Conservation (phyloP, 2,113 vertebrate genomes). For the Phrynosoma blainvillii region DNA sequence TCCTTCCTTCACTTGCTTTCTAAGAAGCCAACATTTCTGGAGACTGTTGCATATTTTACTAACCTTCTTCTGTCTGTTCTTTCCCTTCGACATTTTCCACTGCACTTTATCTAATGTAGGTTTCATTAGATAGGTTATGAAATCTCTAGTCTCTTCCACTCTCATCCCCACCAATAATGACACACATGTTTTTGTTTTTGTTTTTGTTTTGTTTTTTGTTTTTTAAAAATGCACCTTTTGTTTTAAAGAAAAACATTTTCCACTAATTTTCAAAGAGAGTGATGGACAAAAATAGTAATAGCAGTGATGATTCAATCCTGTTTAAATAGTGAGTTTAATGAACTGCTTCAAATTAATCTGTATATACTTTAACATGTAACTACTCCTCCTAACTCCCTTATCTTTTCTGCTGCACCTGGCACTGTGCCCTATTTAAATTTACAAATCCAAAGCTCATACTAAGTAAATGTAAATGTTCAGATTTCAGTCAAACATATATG, state of each 20-base stretch:
- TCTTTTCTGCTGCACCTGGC: slow-evolving; percentile 78
- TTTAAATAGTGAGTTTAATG: slow-evolving; percentile 43
- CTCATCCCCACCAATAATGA: neutral
- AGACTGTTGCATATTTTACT: accelerated
- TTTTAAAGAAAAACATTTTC: slow-evolving; percentile 20
- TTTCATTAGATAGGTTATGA: neutral
- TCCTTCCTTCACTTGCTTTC: accelerated
- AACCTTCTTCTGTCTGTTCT: neutral
- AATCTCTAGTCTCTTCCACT: neutral
- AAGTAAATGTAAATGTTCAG: slow-evolving; percentile 58
- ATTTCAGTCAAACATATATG: slow-evolving; percentile 61
- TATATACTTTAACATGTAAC: slow-evolving; percentile 45
- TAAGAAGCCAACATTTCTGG: neutral
- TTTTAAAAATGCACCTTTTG: too few species aligned
- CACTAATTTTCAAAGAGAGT: neutral
- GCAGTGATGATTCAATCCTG: neutral
- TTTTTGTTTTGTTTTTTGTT: too few species aligned
- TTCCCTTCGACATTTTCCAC: accelerated
- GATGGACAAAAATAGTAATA: slow-evolving; percentile 27
- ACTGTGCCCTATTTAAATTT: slow-evolving; percentile 73
- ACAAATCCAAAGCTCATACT: slow-evolving; percentile 74
- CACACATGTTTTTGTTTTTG: too few species aligned
- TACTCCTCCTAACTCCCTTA: slow-evolving; percentile 69
- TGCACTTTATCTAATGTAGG: accelerated
- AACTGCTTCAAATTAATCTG: slow-evolving; percentile 52